Conservation (phyloP, 1,140 invertebrate species). For the Temnothorax curvispinosus region DNA sequence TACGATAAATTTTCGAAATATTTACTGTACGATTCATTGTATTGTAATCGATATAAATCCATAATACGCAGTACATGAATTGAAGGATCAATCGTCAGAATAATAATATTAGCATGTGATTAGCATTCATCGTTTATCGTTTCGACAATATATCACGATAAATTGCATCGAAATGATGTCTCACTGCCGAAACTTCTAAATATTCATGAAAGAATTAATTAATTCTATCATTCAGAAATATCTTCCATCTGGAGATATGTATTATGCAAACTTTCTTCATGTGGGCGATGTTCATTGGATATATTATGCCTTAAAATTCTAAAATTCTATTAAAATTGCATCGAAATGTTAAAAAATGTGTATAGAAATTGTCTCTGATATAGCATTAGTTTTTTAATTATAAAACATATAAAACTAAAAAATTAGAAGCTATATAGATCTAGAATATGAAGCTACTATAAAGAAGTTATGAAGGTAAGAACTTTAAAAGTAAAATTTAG, state of each 20-base stretch:
- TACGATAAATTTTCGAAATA: background rate
- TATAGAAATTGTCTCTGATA: background rate
- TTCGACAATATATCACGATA: background rate
- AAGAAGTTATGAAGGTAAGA: background rate
- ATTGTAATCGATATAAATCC: background rate
- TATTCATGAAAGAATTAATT: conserved; percentile 36
- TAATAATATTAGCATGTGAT: conserved; percentile 1
- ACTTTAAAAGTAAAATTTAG: background rate
- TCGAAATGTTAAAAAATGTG: background rate
- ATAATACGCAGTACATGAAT: background rate
- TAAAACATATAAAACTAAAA: background rate
- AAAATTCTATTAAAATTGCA: background rate
- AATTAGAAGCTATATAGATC: background rate
- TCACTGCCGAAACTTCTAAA: background rate
- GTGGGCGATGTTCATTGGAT: background rate
- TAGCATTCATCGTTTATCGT: background rate
- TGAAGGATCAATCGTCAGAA: background rate
- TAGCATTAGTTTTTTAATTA: background rate
- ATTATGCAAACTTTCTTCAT: background rate
- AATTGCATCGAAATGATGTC: background rate
- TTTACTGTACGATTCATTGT: background rate
- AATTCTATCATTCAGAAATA: conserved; percentile 11
- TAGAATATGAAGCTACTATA: background rate
- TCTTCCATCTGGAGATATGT: background rate
- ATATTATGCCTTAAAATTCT: background rate